Evolutionary conservation across 2,797 vertebrate species (phyloP).

Genomic region (Cossypha niveicapilla): DNA sequence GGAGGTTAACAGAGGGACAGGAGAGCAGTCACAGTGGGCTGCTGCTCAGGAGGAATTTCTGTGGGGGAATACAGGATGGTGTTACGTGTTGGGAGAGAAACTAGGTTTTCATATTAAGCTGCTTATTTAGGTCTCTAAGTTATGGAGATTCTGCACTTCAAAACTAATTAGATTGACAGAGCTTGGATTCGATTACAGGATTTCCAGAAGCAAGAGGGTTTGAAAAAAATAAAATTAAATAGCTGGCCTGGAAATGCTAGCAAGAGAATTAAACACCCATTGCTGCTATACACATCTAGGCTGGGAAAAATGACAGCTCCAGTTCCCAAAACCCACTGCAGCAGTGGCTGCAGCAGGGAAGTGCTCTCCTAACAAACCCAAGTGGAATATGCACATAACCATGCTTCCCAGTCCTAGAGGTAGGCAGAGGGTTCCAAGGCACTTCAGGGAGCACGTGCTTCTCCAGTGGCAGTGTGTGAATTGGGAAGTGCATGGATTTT

Average conservation of each 20-base stretch:
- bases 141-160: conserved; percentile 53
- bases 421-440: neutral
- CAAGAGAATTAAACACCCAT: conserved; percentile 42
- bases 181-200: conserved; percentile 54
- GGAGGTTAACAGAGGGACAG: neutral
- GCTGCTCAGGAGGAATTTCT: neutral
- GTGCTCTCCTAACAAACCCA: neutral
- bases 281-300: conserved; percentile 21
- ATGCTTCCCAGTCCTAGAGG: neutral
- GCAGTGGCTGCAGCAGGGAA: neutral
- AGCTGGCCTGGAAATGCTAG: conserved; percentile 42
- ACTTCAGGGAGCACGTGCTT: neutral
- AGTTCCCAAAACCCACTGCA: neutral
- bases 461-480: neutral
- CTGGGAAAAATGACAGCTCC: neutral
- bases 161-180: conserved; percentile 70
- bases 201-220: conserved; percentile 51
- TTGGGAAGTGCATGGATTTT: neutral
- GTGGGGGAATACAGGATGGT: neutral
- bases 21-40: neutral
- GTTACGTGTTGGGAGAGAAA: neutral
- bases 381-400: neutral
- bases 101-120: conserved; percentile 62
- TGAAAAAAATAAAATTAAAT: conserved; percentile 11
- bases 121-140: conserved; percentile 62